phyloP scores from a whole-genome alignment of 2,113 vertebrate species.

The Irena cyanogastra region DNA sequence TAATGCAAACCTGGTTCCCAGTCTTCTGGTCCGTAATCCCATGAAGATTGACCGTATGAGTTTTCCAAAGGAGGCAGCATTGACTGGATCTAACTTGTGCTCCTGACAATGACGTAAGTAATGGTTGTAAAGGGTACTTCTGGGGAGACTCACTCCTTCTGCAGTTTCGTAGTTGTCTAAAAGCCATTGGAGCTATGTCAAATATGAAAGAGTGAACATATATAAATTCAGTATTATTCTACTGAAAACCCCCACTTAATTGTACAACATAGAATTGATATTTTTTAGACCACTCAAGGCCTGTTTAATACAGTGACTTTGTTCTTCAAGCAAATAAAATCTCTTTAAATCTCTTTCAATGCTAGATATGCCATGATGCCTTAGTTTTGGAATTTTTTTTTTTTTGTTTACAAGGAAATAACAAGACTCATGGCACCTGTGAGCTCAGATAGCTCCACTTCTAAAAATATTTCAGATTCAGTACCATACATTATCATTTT shows the following conservation, averaged over 20 bases:
- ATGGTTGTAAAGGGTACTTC: conserved; percentile 82
- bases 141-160: conserved; percentile 80
- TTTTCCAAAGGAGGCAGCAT: conserved; percentile 82
- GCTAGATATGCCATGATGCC: not conserved
- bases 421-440: not conserved
- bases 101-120: conserved; percentile 81
- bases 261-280: not conserved
- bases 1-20: conserved; percentile 77
- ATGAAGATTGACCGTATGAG: conserved; percentile 81
- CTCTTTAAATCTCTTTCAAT: not conserved
- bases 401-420: not conserved
- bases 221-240: conserved; percentile 21
- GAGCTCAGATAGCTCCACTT: not conserved
- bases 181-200: conserved; percentile 78
- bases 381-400: not conserved
- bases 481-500: not conserved
- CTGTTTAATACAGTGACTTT: not conserved
- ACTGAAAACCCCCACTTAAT: not conserved
- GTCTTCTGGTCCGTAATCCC: conserved; percentile 79
- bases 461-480: not conserved
- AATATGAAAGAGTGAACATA: conserved; percentile 51
- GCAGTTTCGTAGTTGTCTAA: conserved; percentile 82
- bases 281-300: not conserved
- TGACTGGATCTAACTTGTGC: conserved; percentile 80
- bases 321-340: not conserved